Conservation (phyloP, 2,888 invertebrate species). For the Pheosia gnoma region DNA sequence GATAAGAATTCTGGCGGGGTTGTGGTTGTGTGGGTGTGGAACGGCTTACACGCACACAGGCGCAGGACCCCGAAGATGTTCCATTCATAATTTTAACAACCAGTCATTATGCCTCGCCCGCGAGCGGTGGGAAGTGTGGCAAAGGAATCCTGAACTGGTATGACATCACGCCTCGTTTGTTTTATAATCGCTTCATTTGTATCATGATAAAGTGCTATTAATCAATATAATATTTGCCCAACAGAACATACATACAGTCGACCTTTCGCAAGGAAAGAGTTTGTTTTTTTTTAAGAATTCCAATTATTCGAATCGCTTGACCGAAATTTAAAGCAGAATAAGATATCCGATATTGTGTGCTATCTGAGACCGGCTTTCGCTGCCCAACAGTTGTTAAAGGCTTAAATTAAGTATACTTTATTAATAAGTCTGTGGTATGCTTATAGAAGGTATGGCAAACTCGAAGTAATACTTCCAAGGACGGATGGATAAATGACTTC, state of each 20-base stretch:
- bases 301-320: conserved; percentile 31
- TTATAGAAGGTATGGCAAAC: no score
- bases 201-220: conserved; percentile 9
- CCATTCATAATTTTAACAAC: conserved; percentile 82
- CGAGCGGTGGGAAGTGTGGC: conserved; percentile 59
- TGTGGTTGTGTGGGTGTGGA: conserved; percentile 34
- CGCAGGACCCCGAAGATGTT: conserved; percentile 59
- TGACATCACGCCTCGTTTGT: conserved; percentile 15
- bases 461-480: no score
- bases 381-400: not conserved
- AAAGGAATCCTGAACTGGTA: conserved; percentile 40
- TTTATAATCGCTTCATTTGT: conserved; percentile 19
- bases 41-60: conserved; percentile 52
- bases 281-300: conserved; percentile 28
- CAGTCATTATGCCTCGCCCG: conserved; percentile 72
- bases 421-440: no score
- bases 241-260: not conserved
- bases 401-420: not conserved
- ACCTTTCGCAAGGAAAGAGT: conserved; percentile 21
- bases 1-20: conserved; percentile 33
- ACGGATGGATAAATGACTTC: no score
- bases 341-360: conserved; percentile 22
- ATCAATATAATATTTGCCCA: not conserved
- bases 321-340: conserved; percentile 32
- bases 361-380: not conserved